Conservation (phyloP, 2,888 invertebrate genomes). For the Zele albiditarsus region DNA sequence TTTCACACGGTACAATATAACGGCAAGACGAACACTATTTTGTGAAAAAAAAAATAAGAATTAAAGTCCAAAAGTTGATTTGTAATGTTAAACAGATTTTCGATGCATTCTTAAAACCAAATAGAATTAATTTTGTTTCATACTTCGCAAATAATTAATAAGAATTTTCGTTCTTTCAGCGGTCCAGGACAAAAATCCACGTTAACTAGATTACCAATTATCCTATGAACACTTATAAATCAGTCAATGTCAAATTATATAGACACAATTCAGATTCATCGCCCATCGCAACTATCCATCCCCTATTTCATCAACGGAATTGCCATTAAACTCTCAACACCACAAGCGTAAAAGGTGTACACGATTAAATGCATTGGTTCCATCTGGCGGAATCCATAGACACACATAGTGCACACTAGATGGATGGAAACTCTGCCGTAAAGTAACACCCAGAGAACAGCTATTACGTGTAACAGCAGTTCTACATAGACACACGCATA, state of each 20-base stretch:
- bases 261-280: not conserved
- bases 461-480: slow-evolving; percentile 15
- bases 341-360: slow-evolving; percentile 8
- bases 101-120: no score
- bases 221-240: not conserved
- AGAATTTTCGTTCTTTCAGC: no score
- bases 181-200: no score
- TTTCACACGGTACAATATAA: no score
- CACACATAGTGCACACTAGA: slow-evolving; percentile 11
- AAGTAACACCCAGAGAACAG: slow-evolving; percentile 7
- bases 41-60: no score
- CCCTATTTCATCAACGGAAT: slow-evolving; percentile 2
- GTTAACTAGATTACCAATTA: no score
- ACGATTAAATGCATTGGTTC: slow-evolving; percentile 18
- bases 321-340: slow-evolving; percentile 5
- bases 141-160: no score
- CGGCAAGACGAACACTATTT: no score
- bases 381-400: slow-evolving; percentile 5
- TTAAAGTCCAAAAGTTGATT: no score
- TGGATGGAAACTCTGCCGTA: slow-evolving; percentile 7
- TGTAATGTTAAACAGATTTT: no score
- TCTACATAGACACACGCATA: not conserved
- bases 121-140: no score
- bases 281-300: not conserved
- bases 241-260: not conserved